Percentiles rank a stretch among this genome's conserved stretches.
Conservation (phyloP, 2,888 invertebrate genomes). For the Gryllus longicercus region DNA sequence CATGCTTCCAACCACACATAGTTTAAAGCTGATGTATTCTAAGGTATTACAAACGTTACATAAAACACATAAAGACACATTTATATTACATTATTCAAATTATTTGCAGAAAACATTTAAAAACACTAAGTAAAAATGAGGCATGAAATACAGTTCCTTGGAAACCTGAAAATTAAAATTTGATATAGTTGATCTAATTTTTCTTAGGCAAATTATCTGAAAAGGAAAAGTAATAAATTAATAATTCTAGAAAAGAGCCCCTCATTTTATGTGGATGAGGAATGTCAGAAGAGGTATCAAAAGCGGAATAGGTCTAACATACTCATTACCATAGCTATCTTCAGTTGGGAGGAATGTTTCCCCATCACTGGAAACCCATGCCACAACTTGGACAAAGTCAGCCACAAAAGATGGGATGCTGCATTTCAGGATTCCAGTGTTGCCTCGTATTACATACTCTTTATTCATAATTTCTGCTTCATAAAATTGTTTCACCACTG, state of each 20-base stretch:
- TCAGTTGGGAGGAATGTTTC: slow-evolving; percentile 33
- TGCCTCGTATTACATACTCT: slow-evolving; percentile 71
- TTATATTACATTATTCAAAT: neutral
- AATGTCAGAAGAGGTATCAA: neutral
- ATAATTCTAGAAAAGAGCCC: too few relatives aligned
- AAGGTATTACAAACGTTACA: slow-evolving; percentile 21
- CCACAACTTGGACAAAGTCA: slow-evolving; percentile 67
- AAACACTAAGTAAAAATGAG: too few relatives aligned
- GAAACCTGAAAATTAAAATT: too few relatives aligned
- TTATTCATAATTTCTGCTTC: slow-evolving; percentile 65
- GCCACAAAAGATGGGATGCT: slow-evolving; percentile 72
- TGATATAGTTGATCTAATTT: too few relatives aligned
- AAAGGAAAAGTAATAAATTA: too few relatives aligned
- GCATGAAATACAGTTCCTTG: too few relatives aligned
- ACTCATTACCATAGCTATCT: slow-evolving; percentile 35
- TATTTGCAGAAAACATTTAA: neutral
- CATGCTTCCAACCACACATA: neutral
- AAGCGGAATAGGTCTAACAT: neutral
- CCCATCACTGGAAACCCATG: slow-evolving; percentile 57
- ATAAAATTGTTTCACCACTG: slow-evolving; percentile 70
- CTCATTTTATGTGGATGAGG: neutral
- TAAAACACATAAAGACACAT: neutral
- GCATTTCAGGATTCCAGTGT: slow-evolving; percentile 68
- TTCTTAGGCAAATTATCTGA: too few relatives aligned
- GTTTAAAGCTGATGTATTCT: neutral